A percentile compares a stretch with the other conserved stretches of the same genome.
These are phyloP conservation scores for Porites australiensis DNA, from an alignment of 64 coral and sea anemone genomes.

Conservation along the genomic window DNA sequence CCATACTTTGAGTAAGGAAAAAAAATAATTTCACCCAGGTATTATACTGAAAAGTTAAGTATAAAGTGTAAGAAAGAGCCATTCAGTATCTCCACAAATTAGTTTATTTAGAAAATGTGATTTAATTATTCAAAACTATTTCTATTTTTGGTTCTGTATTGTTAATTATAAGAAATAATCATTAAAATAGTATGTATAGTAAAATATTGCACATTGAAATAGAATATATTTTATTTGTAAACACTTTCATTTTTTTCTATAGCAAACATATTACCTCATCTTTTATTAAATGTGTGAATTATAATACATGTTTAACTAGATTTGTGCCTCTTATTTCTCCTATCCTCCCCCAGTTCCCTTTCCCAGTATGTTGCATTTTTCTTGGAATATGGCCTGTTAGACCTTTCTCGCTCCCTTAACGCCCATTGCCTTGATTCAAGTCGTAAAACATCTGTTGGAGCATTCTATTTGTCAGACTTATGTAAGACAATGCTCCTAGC, in stretches of 20 bases:
- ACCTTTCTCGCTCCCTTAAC: constrained; percentile 32
- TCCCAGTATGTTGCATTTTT: constrained; percentile 61
- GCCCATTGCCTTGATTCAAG: constrained; percentile 45
- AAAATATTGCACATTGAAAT: too few species aligned
- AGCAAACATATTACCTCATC: too few species aligned
- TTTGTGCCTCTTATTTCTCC: too few species aligned
- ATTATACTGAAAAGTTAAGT: not conserved
- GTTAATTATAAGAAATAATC: too few species aligned
- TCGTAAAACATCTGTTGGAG: constrained; percentile 23
- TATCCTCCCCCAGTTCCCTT: constrained; percentile 21
- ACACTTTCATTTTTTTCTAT: too few species aligned
- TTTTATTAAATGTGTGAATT: too few species aligned
- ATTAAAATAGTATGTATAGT: not conserved
- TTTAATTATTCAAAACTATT: not conserved
- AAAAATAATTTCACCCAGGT: not conserved
- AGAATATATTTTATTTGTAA: too few species aligned
- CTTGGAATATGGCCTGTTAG: constrained; percentile 60
- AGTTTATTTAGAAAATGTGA: not conserved
- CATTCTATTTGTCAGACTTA: constrained; percentile 59
- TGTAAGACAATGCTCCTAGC: not conserved
- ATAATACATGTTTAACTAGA: too few species aligned
- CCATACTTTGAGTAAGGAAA: not conserved
- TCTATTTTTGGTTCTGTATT: too few species aligned
- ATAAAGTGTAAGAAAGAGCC: not conserved
- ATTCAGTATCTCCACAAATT: not conserved